Evolutionary conservation across 2,797 vertebrate species (phyloP).

Genomic region (Tolypeutes matacus): DNA sequence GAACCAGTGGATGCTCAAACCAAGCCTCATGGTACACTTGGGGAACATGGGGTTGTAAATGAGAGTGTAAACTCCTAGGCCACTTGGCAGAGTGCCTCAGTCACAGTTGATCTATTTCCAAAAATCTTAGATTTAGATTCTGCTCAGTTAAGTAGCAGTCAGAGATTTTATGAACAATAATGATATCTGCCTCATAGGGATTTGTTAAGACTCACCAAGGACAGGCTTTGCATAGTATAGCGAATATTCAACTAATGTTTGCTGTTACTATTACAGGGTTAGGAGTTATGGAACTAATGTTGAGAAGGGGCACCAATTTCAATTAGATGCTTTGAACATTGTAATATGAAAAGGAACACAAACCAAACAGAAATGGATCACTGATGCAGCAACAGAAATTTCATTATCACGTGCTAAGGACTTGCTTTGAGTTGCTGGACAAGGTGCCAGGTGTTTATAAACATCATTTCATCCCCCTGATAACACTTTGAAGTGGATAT

Average conservation of each 20-base stretch:
- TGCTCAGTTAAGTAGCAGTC: not conserved
- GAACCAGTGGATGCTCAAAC: not conserved
- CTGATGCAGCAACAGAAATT: not conserved
- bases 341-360: not conserved
- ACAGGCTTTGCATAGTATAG: not conserved
- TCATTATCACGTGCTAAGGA: not conserved
- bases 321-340: not conserved
- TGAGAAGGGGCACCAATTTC: not conserved
- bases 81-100: not conserved
- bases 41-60: not conserved
- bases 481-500: not conserved
- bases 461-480: not conserved
- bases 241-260: not conserved
- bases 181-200: not conserved
- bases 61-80: not conserved
- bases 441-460: not conserved
- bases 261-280: not conserved
- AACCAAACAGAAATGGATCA: not conserved
- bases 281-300: not conserved
- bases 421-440: not conserved
- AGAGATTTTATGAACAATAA: not conserved
- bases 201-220: not conserved
- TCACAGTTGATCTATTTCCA: not conserved
- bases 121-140: slow-evolving; percentile 37
- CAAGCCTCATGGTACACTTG: not conserved